Evolutionary conservation across 2,113 vertebrate species (phyloP), one percentile per base, ranked within the genome.

Genomic region (Seriola quinqueradiata): DNA sequence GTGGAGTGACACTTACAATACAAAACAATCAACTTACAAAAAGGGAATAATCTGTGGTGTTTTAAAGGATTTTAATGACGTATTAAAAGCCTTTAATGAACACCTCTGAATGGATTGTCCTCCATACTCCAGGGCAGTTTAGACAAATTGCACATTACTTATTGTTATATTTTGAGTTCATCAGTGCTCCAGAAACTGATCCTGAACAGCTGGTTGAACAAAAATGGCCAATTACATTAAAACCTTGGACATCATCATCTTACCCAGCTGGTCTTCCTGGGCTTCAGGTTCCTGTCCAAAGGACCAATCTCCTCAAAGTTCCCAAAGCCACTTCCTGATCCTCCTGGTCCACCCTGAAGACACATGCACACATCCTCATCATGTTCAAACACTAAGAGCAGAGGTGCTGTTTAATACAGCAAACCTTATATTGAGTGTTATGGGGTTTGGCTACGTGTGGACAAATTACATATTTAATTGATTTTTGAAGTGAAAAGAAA

Each of bases 281-380:
- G 95, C 77, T 96, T 83, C 23, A 97, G 91, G 48, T 96, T 76
- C 46, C 69, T 88, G 88, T 96, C 92, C 70, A 98, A 91, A 0
- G 98, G 98, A 11, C 98, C 98, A 5, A 99, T 98, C 90, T 99
- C 98, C 77, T 95, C 96, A 92, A 99, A 99, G 93, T 99, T 99
- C 34, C 98, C 98, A 95, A 97, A 99, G 63, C 98, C 98, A 87
- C 94, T 96, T 78, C 98, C 95, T 61, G 98, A 99, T 78, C 95
- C 95, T n/a, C 98, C 98, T 0, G 98, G 98, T 52, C 98, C 98
- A 8, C 98, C 98, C 98, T 99, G 28, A 54, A 58, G 34, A 88
- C 42, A 77, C n/a, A 81, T 0, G 0, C 7, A 8, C 12, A 77
- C 4, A 42, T n/a, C 32, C 17, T 32, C 14, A 52, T 28, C 28